Evolutionary conservation across 2,888 invertebrate genomes (phyloP), one percentile per base, ranked within the genome.

Genomic region (Tolmerus cingulatus): DNA sequence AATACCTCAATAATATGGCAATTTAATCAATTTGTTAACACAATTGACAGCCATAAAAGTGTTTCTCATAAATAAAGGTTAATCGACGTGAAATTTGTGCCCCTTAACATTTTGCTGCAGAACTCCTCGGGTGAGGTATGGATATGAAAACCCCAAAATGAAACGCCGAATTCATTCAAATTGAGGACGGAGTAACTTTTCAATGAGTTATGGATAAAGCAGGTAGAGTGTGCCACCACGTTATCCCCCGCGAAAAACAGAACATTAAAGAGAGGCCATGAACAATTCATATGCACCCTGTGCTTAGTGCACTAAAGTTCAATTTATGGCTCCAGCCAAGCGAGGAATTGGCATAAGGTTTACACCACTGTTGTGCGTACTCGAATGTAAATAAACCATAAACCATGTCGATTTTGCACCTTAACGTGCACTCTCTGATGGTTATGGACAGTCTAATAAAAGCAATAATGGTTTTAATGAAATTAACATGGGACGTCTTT

Each of bases 321-420:
- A 57, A 82, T 82, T 82, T 82, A 82, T 82, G 82, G 37, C 82
- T 34, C 51, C 55, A 82, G 23, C 51, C 57, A 77, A 77, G 77
- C 40, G 40, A 34, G 27, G 66, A 27, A 66, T 66, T 66, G 66
- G 66, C 66, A 66, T 66, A 27, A 27, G 23, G 76, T 66, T 84
- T 57, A 55, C 66, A 57, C 57, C 57, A 66, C 82, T 37, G 82
- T 86, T 76, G 34, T 66, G 79, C 66, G 30, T 55, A 46, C 43
- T 30, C 30, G 46, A 86, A 86, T 79, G 86, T 86, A 86, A 86
- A 86, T 86, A 86, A 86, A 86, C 86, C 86, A 66, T 86, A 86
- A 86, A 86, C 66, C 86, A 86, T 86, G 79, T 79, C 79, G 40
- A 66, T 79, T 86, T 86, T 79, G 55, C 77, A 51, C 77, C 23